These are phyloP conservation scores for Drosophila navojoa DNA, from an alignment of 1,140 invertebrate species.

Conservation along the genomic window DNA sequence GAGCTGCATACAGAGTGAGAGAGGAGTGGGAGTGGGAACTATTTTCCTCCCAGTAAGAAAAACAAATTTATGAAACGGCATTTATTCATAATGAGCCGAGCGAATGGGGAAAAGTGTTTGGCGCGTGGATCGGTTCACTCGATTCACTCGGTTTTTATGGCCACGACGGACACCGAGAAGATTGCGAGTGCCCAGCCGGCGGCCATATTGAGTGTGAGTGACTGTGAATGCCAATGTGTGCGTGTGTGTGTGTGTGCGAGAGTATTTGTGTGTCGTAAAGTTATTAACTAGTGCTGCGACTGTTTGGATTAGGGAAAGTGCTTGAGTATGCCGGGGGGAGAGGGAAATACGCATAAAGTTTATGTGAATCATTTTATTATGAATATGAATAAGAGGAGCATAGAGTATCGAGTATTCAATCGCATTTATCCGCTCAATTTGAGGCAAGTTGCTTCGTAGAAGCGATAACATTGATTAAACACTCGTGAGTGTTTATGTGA, in stretches of 20 bases:
- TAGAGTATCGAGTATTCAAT: conserved; percentile 7
- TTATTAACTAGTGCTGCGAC: conserved; percentile 59
- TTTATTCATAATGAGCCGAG: conserved; percentile 78
- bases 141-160: conserved; percentile 48
- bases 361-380: conserved; percentile 36
- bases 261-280: conserved; percentile 61
- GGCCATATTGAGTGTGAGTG: conserved; percentile 45
- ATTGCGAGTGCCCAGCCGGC: conserved; percentile 19
- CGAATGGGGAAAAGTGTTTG: conserved; percentile 70
- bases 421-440: conserved; percentile 5
- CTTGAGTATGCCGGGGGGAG: conserved; percentile 19
- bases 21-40: neutral
- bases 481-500: neutral
- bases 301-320: conserved; percentile 44
- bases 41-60: conserved; percentile 37
- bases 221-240: neutral
- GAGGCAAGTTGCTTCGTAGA: neutral
- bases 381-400: conserved; percentile 1
- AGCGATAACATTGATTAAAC: conserved; percentile 9
- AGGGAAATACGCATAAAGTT: conserved; percentile 5
- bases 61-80: conserved; percentile 81
- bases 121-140: conserved; percentile 67
- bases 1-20: neutral
- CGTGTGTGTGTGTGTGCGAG: conserved; percentile 9
- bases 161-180: conserved; percentile 22